phyloP scores from a whole-genome alignment of 2,113 vertebrate genomes.

The Hyperopisus bebe region DNA sequence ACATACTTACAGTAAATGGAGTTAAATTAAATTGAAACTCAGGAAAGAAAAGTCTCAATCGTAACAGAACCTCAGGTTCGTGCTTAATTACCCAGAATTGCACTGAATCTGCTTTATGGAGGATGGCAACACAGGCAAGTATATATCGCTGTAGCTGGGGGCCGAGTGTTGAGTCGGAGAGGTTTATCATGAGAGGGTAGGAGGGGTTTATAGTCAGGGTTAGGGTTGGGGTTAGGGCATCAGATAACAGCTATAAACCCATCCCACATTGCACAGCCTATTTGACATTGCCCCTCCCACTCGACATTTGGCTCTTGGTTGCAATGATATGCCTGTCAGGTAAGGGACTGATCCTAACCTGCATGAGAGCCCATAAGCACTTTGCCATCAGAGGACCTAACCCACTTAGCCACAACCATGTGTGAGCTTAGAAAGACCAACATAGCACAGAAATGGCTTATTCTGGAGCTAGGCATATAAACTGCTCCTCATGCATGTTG shows the following conservation, averaged over 20 bases:
- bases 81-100: background rate
- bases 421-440: background rate
- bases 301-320: too few relatives aligned
- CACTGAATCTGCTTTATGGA: background rate
- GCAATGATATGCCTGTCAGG: background rate
- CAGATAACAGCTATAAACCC: too few relatives aligned
- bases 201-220: too few relatives aligned
- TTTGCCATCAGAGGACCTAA: background rate
- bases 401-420: too few relatives aligned
- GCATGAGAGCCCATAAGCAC: background rate
- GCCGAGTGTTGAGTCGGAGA: too few relatives aligned
- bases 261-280: too few relatives aligned
- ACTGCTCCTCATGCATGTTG: background rate
- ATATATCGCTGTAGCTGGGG: too few relatives aligned
- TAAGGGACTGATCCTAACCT: background rate
- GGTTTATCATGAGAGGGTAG: too few relatives aligned
- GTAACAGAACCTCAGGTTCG: background rate
- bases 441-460: background rate
- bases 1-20: conserved; percentile 2
- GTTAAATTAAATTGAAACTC: conserved; percentile 8
- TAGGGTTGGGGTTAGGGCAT: too few relatives aligned
- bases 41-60: background rate
- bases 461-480: background rate
- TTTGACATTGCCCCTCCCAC: too few relatives aligned
- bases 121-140: background rate